Percentiles rank a stretch among this genome's conserved stretches.
Evolutionary conservation across 2,888 invertebrate genomes (phyloP).

Genomic region (Limnephilus auricula): DNA sequence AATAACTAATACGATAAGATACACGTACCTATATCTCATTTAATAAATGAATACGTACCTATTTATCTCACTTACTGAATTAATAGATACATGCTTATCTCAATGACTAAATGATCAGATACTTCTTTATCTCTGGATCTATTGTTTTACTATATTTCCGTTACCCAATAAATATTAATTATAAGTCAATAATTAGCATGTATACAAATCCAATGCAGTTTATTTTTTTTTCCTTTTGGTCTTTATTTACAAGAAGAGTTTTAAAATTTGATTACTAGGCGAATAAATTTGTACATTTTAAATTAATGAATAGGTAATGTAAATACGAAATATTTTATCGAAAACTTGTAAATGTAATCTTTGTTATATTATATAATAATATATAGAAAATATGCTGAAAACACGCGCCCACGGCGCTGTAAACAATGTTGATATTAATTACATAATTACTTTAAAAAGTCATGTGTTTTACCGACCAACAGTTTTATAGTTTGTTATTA

Average conservation of each 20-base stretch:
- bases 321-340: slow-evolving; percentile 40
- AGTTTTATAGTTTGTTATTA: background rate
- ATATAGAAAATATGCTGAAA: background rate
- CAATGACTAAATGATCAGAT: background rate
- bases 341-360: slow-evolving; percentile 18
- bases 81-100: background rate
- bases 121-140: background rate
- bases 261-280: slow-evolving; percentile 12
- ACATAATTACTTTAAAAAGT: background rate
- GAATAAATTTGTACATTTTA: slow-evolving; percentile 38
- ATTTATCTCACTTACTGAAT: background rate
- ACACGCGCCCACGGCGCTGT: background rate
- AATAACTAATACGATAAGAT: no score
- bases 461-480: slow-evolving; percentile 37
- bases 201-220: background rate
- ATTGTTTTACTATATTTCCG: no score
- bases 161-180: background rate
- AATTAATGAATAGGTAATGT: slow-evolving; percentile 7
- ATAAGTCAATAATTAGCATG: background rate
- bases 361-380: slow-evolving; percentile 37
- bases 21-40: no score
- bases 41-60: background rate
- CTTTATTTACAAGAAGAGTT: background rate
- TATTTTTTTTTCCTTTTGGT: background rate
- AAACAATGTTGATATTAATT: slow-evolving; percentile 14